Percentiles rank a stretch among this genome's conserved stretches.
Conservation (phyloP, 2,113 vertebrate species). For the Oncorhynchus gorbuscha region DNA sequence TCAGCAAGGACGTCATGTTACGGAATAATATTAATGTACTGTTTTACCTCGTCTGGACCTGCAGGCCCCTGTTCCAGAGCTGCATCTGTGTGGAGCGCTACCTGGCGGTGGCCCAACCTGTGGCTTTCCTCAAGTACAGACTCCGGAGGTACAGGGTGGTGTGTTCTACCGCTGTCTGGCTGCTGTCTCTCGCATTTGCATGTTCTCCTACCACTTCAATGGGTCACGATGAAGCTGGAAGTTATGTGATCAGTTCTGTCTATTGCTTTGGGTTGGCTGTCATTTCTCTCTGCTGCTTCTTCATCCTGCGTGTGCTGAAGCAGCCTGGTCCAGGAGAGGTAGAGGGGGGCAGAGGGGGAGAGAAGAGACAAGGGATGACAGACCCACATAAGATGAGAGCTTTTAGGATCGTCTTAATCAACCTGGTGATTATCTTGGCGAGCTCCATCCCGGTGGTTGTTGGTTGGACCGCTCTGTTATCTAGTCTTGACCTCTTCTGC, state of each 20-base stretch:
- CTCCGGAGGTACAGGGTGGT: conserved; percentile 2
- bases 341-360: too few species aligned
- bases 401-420: too few species aligned
- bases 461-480: too few species aligned
- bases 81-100: conserved; percentile 18
- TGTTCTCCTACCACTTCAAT: neutral
- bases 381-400: too few species aligned
- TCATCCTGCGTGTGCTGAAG: too few species aligned
- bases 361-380: too few species aligned
- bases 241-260: neutral
- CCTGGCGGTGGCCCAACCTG: neutral
- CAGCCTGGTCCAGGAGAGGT: too few species aligned
- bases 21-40: neutral
- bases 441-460: neutral
- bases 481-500: too few species aligned
- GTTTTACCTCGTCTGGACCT: neutral
- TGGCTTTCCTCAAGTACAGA: conserved; percentile 9
- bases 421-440: too few species aligned
- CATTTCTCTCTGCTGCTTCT: neutral
- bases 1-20: too few species aligned
- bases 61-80: conserved; percentile 9
- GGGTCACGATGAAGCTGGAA: neutral
- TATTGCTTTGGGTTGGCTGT: neutral
- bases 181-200: neutral
- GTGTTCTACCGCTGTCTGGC: neutral